Conservation (phyloP, 1,140 invertebrate species). For the Coenobita brevimanus region DNA sequence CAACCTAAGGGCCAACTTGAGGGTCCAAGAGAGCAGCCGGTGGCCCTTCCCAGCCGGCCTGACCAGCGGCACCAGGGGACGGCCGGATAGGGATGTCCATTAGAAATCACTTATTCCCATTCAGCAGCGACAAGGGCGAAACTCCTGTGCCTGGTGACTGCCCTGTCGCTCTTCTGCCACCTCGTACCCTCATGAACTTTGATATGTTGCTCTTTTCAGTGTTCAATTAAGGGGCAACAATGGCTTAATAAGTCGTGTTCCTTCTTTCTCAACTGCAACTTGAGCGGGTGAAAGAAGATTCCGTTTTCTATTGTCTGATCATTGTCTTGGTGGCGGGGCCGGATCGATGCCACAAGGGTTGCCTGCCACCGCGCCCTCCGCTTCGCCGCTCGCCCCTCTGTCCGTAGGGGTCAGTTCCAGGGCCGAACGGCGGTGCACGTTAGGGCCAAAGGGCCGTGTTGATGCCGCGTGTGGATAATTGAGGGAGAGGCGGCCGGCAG, state of each 20-base stretch:
- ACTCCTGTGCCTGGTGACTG: not conserved
- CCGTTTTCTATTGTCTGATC: slow-evolving; percentile 66
- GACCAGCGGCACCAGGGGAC: not conserved
- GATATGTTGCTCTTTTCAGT: slow-evolving; percentile 67
- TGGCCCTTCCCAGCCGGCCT: not conserved
- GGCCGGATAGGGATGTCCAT: slow-evolving; percentile 56
- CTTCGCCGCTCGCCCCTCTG: slow-evolving; percentile 15
- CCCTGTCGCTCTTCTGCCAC: not conserved
- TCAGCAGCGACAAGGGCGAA: slow-evolving; percentile 34
- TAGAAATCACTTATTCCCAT: slow-evolving; percentile 38
- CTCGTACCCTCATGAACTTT: slow-evolving; percentile 54
- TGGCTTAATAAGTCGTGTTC: slow-evolving; percentile 63
- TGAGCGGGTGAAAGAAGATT: slow-evolving; percentile 65
- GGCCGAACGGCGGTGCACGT: slow-evolving; percentile 5
- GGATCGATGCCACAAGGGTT: slow-evolving; percentile 55
- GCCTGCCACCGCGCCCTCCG: slow-evolving; percentile 6
- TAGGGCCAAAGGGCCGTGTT: slow-evolving; percentile 57
- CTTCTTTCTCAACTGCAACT: slow-evolving; percentile 62
- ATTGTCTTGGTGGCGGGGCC: slow-evolving; percentile 49
- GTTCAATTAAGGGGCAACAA: slow-evolving; percentile 64
- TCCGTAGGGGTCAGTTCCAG: slow-evolving; percentile 23
- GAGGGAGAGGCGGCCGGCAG: slow-evolving; percentile 58
- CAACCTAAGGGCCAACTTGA: slow-evolving; percentile 32
- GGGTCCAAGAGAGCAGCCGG: not conserved
- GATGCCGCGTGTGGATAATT: slow-evolving; percentile 66